phyloP scores from a whole-genome alignment of 2,113 vertebrate species.

The Carollia perspicillata region DNA sequence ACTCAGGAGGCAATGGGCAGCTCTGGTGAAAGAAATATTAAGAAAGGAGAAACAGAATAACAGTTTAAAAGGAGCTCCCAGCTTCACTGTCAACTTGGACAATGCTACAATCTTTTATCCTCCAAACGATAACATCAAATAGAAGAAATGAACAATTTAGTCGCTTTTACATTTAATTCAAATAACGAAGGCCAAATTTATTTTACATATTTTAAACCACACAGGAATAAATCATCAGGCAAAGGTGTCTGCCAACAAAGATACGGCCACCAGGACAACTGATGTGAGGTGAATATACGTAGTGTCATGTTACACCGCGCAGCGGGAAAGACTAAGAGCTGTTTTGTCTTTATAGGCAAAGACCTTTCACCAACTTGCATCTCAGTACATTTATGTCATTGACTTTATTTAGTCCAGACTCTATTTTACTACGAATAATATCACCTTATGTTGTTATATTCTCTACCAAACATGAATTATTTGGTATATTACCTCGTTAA shows the following conservation, averaged over 20 bases:
- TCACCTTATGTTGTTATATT: not conserved
- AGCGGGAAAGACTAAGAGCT: not conserved
- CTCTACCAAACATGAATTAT: not conserved
- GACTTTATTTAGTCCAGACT: not conserved
- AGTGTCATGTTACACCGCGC: not conserved
- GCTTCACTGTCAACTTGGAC: not conserved
- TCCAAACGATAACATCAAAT: not conserved
- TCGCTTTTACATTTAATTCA: not conserved
- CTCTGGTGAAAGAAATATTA: not conserved
- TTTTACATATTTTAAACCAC: conserved; percentile 8
- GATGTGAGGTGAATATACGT: not conserved
- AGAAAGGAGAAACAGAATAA: not conserved
- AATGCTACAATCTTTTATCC: not conserved
- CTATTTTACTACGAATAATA: not conserved
- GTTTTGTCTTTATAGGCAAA: not conserved
- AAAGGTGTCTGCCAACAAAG: not conserved
- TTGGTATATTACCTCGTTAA: not conserved
- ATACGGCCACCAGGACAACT: not conserved
- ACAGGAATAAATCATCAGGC: not conserved
- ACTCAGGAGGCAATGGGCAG: not conserved
- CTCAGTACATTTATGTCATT: not conserved
- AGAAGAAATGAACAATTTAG: conserved; percentile 12
- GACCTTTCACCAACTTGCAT: not conserved
- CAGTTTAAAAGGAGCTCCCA: not conserved
- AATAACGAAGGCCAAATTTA: not conserved